Conservation (phyloP, 2,888 invertebrate genomes). For the Phyto melanocephala region DNA sequence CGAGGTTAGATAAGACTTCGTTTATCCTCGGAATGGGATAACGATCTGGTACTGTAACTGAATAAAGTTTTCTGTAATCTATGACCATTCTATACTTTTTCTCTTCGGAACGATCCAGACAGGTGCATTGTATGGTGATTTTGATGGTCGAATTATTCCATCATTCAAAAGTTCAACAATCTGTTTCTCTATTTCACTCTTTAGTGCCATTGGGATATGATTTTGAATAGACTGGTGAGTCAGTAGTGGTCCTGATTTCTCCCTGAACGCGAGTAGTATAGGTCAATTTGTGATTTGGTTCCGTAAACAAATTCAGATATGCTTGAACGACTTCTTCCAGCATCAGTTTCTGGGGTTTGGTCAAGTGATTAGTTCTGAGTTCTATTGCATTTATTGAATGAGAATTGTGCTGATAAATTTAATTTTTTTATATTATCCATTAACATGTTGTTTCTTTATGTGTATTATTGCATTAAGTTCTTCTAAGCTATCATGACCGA, state of each 20-base stretch:
- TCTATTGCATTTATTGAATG: not conserved
- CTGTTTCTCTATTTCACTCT: conserved; percentile 13
- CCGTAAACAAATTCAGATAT: not conserved
- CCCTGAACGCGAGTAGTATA: not conserved
- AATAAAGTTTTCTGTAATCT: too few relatives aligned
- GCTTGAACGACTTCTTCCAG: not conserved
- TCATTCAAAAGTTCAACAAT: not conserved
- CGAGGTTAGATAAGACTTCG: conserved; percentile 2
- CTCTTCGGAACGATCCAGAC: too few relatives aligned
- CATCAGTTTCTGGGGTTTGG: not conserved
- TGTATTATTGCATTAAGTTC: conserved; percentile 11
- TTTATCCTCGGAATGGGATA: conserved; percentile 64
- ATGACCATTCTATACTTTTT: too few relatives aligned
- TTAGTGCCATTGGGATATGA: not conserved
- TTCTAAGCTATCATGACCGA: conserved; percentile 17
- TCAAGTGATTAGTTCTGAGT: not conserved
- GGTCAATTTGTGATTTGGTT: not conserved
- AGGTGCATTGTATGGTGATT: too few relatives aligned
- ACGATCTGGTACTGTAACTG: too few relatives aligned
- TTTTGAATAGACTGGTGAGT: not conserved
- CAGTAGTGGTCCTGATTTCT: not conserved
- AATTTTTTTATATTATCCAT: not conserved
- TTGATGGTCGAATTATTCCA: not conserved
- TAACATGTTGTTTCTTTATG: not conserved
- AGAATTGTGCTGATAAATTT: not conserved